phyloP scores from a whole-genome alignment of 2,797 vertebrate genomes.

The Todus mexicanus region DNA sequence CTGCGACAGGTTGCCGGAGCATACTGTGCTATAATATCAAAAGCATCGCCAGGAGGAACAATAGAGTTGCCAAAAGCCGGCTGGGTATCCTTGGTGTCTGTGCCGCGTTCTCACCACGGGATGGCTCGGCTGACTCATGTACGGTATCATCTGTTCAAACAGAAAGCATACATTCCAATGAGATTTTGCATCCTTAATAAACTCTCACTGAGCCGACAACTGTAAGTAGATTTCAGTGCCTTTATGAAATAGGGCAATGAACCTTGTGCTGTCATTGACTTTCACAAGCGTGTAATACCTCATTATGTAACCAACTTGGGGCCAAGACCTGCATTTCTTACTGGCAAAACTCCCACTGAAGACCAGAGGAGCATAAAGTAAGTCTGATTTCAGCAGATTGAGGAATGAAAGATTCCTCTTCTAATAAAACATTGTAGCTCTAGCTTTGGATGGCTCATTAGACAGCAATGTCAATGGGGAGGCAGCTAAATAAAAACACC shows the following conservation, averaged over 20 bases:
- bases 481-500: conserved; percentile 25
- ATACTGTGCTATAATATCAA: conserved; percentile 95
- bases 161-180: conserved; percentile 79
- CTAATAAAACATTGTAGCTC: neutral
- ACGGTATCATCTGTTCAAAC: conserved; percentile 92
- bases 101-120: conserved; percentile 90
- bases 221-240: conserved; percentile 65
- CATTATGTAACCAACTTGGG: conserved; percentile 65
- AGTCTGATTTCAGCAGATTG: neutral
- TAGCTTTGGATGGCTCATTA: neutral
- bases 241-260: conserved; percentile 72
- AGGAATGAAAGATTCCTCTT: neutral
- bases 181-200: conserved; percentile 74
- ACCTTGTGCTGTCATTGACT: conserved; percentile 70
- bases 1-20: conserved; percentile 76
- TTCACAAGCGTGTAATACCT: conserved; percentile 67
- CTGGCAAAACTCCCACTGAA: conserved; percentile 26
- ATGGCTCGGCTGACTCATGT: conserved; percentile 97
- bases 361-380: neutral
- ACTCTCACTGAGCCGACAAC: conserved; percentile 64
- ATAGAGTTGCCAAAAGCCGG: conserved; percentile 83
- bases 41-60: conserved; percentile 87
- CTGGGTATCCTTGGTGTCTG: conserved; percentile 83
- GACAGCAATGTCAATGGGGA: neutral
- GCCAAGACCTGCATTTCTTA: conserved; percentile 45